These are phyloP conservation scores for Agrochola macilenta DNA, from an alignment of 2,888 invertebrate species.

Conservation along the genomic window DNA sequence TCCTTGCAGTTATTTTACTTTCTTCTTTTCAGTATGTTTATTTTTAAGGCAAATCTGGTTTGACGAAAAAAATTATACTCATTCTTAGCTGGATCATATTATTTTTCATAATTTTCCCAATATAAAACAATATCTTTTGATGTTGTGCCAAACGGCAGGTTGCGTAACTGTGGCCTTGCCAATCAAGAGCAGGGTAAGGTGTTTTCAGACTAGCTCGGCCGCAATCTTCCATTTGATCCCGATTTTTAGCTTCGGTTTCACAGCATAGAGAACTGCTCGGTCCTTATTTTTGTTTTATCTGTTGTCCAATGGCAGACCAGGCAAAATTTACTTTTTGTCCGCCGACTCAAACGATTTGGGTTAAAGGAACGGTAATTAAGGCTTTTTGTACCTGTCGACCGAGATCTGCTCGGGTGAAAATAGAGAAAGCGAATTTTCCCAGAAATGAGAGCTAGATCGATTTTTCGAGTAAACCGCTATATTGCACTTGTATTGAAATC, in stretches of 20 bases:
- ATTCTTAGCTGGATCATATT: background rate
- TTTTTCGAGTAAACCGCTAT: too few relatives aligned
- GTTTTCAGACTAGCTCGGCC: constrained; percentile 19
- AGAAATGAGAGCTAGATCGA: too few relatives aligned
- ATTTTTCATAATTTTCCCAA: too few relatives aligned
- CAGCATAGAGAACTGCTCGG: background rate
- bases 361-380: background rate
- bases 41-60: background rate
- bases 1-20: background rate
- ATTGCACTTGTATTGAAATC: too few relatives aligned
- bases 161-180: background rate
- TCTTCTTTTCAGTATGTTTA: background rate
- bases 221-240: constrained; percentile 5
- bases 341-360: background rate
- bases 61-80: background rate
- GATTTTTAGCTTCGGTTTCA: constrained; percentile 29
- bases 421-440: too few relatives aligned
- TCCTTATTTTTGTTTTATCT: constrained; percentile 24
- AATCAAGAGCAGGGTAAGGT: constrained; percentile 24
- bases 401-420: too few relatives aligned
- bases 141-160: constrained; percentile 16
- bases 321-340: background rate
- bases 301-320: background rate
- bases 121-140: too few relatives aligned
- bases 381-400: background rate